A percentile compares a stretch with the other conserved stretches of the same genome.
phyloP scores from a whole-genome alignment of 2,888 invertebrate species.

The Piscicola geometra region DNA sequence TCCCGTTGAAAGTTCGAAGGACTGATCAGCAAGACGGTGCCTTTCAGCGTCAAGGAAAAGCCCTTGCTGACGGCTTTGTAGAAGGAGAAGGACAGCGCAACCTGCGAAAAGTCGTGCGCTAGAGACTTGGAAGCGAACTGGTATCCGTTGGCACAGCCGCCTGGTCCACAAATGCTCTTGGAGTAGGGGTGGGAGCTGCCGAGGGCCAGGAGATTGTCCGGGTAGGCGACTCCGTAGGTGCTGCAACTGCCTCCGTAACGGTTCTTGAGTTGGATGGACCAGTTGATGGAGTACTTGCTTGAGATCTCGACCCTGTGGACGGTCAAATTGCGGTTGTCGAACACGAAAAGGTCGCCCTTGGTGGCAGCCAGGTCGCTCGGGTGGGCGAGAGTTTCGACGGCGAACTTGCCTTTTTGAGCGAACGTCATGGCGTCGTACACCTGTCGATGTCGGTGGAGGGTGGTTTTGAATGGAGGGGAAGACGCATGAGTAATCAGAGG shows the following conservation, averaged over 20 bases:
- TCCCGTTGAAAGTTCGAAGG: constrained; percentile 34
- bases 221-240: constrained; percentile 11
- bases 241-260: constrained; percentile 14
- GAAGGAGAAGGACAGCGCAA: constrained; percentile 31
- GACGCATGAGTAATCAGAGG: not conserved
- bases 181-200: not conserved
- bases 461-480: not conserved
- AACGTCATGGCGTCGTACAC: constrained; percentile 30
- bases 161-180: constrained; percentile 23
- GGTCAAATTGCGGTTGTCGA: constrained; percentile 30
- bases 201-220: not conserved
- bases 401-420: constrained; percentile 16
- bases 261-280: constrained; percentile 32
- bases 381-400: constrained; percentile 25
- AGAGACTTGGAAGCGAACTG: not conserved
- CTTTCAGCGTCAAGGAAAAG: constrained; percentile 27
- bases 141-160: constrained; percentile 23
- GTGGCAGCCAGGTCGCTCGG: constrained; percentile 30
- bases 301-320: constrained; percentile 28
- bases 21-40: constrained; percentile 29
- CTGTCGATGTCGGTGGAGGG: not conserved
- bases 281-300: constrained; percentile 22
- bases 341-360: constrained; percentile 25
- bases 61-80: constrained; percentile 32
- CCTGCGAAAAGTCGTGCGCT: constrained; percentile 29